A percentile compares a stretch with the other conserved stretches of the same genome.
phyloP scores from a whole-genome alignment of 2,113 vertebrate genomes.

The Octodon degus region DNA sequence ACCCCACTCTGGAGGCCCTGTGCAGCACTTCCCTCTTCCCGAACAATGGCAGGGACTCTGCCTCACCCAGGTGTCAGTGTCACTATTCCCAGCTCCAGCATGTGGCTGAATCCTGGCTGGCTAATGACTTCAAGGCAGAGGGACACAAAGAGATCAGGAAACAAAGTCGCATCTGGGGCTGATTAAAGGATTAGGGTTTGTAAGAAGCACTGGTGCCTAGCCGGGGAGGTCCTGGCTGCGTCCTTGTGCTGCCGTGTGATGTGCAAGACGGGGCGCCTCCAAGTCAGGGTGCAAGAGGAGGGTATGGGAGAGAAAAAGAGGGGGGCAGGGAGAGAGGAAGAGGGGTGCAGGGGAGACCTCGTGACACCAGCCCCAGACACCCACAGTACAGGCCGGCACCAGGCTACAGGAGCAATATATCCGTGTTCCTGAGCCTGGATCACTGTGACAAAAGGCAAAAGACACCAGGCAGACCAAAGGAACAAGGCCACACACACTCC shows the following conservation, averaged over 20 bases:
- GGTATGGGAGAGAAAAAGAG: not conserved
- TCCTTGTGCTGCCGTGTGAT: not conserved
- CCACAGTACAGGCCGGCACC: not conserved
- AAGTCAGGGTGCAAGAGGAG: not conserved
- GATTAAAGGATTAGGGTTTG: not conserved
- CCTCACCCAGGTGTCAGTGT: not conserved
- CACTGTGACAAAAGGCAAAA: not conserved
- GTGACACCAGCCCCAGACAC: not conserved
- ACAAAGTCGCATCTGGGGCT: not conserved
- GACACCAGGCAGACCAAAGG: not conserved
- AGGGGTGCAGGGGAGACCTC: too few relatives aligned
- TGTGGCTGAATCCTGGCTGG: not conserved
- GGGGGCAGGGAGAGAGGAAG: not conserved
- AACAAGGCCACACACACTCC: not conserved
- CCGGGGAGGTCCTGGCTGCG: too few relatives aligned
- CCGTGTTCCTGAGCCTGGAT: not conserved
- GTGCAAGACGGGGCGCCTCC: not conserved
- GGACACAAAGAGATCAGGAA: conserved; percentile 24
- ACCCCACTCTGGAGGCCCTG: not conserved
- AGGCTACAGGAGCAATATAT: accelerated
- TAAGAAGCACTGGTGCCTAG: not conserved
- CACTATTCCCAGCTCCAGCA: not conserved
- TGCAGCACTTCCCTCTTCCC: not conserved
- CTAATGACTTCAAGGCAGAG: not conserved
- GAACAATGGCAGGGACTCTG: not conserved